These are phyloP conservation scores for Meloidogyne chitwoodi DNA, from an alignment of 1,140 invertebrate genomes.

Conservation along the genomic window DNA sequence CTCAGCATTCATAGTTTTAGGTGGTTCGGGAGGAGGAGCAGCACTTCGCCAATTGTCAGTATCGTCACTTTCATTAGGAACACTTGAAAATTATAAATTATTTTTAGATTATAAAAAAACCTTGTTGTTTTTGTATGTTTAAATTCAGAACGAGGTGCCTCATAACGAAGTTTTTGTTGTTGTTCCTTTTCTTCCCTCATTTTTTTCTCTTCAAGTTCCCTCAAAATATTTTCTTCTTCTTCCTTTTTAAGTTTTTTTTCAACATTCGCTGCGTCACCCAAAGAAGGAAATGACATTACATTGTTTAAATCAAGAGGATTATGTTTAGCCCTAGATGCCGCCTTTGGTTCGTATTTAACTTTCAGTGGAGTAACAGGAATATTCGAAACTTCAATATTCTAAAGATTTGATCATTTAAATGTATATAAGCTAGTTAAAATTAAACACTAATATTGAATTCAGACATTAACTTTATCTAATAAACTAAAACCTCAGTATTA, in stretches of 20 bases:
- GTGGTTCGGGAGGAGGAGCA: neutral
- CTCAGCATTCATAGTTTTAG: neutral
- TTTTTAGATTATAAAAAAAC: neutral
- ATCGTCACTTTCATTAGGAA: neutral
- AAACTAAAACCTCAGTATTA: neutral
- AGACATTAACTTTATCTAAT: no score
- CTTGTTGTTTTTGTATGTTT: neutral
- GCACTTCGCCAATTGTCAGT: neutral
- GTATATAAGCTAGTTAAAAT: neutral
- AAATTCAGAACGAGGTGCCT: neutral
- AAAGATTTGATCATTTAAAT: neutral
- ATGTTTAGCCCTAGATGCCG: conserved; percentile 6
- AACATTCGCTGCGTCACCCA: conserved; percentile 19
- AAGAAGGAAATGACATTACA: conserved; percentile 28
- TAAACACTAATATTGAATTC: no score
- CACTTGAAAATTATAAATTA: neutral
- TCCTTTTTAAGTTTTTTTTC: conserved; percentile 24
- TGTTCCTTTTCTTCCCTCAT: conserved; percentile 8
- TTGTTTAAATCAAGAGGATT: conserved; percentile 26
- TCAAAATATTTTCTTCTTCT: neutral
- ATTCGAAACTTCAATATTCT: neutral
- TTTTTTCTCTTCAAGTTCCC: conserved; percentile 29
- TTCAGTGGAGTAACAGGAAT: neutral
- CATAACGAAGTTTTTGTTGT: neutral
- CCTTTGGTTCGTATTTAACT: conserved; percentile 3